Base-by-base conservation (phyloP, 2,113 vertebrate species). In the Motacilla tschutschensis region DNA sequence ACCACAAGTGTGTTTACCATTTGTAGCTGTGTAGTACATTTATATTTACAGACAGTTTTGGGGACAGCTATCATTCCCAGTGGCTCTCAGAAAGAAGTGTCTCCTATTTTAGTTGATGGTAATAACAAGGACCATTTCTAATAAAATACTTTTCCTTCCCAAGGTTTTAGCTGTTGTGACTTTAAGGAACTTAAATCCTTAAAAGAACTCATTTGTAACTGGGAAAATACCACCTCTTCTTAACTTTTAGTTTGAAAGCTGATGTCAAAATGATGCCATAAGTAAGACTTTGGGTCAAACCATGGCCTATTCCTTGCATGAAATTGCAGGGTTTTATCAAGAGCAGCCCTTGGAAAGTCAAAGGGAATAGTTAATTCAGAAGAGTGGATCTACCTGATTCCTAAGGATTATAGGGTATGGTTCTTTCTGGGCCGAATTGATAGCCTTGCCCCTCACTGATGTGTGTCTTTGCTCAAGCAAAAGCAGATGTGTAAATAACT, bases 251-350 rank as follows among this genome's bases (percentile, higher is more conserved):
- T 64, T 69, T 57, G 41, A 65, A 69, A 64, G 17, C 8, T 74
- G 13, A 22, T 72, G 40, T 35, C 29, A 63, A 71, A 67, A 44
- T 20, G 11, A 28, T 54, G 7, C 1, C 59, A 4, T 19, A 77
- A 73, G 12, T 5, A n/a, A 16, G 29, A 51, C 47, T 64, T 65
- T 8, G 5, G 24, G 31, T 38, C 18, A 69, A 69, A 51, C 4
- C 0, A 5, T 8, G 36, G 11, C 9, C 6, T 2, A 3, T 65
- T 41, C 36, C 25, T 47, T 26, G 22, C 3, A 7, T 10, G 22
- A 17, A 51, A 41, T 19, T 22, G 8, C 17, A 31, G 28, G 2
- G 2, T 9, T 80, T 72, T 46, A 9, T 38, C 5, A 25, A n/a
- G 14, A 38, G 14, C 6, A 65, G 26, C 9, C 8, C 12, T n/a